Evolutionary conservation across 2,797 vertebrate species (phyloP), one percentile per base, ranked within the genome.

Genomic region (Chaenodraco wilsoni): DNA sequence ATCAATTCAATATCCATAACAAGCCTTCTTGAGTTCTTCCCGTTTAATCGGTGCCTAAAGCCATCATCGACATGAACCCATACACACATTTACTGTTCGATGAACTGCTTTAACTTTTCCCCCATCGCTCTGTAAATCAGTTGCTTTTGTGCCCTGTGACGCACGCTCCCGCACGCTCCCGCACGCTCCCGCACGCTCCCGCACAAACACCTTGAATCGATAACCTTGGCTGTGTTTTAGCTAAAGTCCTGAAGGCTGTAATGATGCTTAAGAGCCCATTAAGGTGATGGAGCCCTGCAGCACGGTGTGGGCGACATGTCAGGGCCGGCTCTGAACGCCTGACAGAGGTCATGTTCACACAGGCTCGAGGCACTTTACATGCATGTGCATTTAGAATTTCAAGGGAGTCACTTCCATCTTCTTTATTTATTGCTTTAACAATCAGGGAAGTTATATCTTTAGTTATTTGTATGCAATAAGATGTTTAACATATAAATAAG

Each of bases 191-290:
- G 31, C 54, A 19, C 57, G 3, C 16, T 9, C 63, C 63, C 14
- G 17, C 48, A 43, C 2, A 0, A 33, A 60, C 75, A 75, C 84
- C 89, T 84, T 84, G 78, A 82, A 78, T 83, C 73, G 19, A 82
- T 86, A 89, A 86, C 91, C 87, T 83, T 87, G 87, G 72, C 77
- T 55, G 81, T 73, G 82, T 87, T 89, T 89, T 76, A 84, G 82
- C 69, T 72, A 69, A 87, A 88, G 86, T 84, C 88, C 74, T 13
- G 1, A 79, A 76, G 82, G 81, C 84, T 76, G 58, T 84, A 88
- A 90, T 82, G 80, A 77, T 46, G 65, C 77, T 84, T 87, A 90
- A 90, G 83, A 82, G 88, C 79, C 83, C 82, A 90, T 92, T 91
- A 87, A 71, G 72, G 87, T 88, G 88, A 90, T 87, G 84, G 87